Evolutionary conservation across 2,797 vertebrate species (phyloP), one percentile per base, ranked within the genome.

Genomic region (Denticeps clupeoides): DNA sequence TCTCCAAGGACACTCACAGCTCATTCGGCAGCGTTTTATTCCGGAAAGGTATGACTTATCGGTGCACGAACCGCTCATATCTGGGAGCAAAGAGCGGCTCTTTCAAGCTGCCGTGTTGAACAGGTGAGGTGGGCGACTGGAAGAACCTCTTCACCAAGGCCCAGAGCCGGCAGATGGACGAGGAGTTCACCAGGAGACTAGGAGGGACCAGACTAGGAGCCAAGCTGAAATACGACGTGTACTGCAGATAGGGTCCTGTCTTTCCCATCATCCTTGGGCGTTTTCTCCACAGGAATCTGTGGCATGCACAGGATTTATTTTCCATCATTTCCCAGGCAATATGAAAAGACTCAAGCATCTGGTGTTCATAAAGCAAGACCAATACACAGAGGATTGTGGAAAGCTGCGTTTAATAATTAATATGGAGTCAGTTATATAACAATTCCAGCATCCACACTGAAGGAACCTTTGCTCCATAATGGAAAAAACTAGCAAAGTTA

Each of bases 141-240:
- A 84, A 67, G 62, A 72, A 48, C 43, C 43, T 71, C 51, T 78
- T 85, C 5, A 56, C n/a, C 22, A 78, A 75, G 51, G 58, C 58
- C 52, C 78, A 79, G 60, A 82, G 64, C 32, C 53, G 70, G 27
- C 70, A 77, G 67, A 82, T 87, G 84, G 82, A 87, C 47, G 68
- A 75, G 55, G 67, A 54, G 31, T 88, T 85, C 55, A 58, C 69
- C 50, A 51, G 64, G n/a, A 29, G 23, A 48, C 68, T 77, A 37
- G 51, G 60, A 32, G 78, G 67, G 52, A 83, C 63, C 1, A 59
- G 61, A 49, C 13, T 77, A 1, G 74, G 69, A 38, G 49, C 47
- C 16, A 65, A 55, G 26, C 1, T 85, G 50, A 82, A 82, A 46
- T 68, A 76, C 45, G 45, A 78, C 1, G 40, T 55, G 2, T 59